A percentile compares a stretch with the other conserved stretches of the same genome.
Evolutionary conservation across 64 coral and sea anemone genomes (phyloP).

Genomic region (Stichodactyla helianthus): DNA sequence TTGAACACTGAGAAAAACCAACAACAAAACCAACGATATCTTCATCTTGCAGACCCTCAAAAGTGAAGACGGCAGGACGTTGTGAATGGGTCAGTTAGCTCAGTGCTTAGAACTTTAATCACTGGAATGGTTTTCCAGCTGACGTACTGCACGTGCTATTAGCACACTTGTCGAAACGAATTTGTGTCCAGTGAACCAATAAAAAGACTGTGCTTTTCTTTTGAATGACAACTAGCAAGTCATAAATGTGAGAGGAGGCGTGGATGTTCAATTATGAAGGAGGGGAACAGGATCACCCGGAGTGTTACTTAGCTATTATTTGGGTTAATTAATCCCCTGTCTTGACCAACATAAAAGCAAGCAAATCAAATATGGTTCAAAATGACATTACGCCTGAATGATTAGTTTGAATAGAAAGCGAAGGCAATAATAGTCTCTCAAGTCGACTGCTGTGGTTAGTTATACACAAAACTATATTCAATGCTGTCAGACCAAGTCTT

Average conservation of each 20-base stretch:
- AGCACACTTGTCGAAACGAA: slow-evolving; percentile 7
- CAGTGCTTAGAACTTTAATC: slow-evolving; percentile 2
- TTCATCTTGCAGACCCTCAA: slow-evolving; percentile 17
- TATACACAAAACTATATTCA: neutral
- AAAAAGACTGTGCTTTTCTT: neutral
- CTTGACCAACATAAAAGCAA: neutral
- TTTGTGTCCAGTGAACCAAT: slow-evolving; percentile 44
- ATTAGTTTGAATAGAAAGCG: neutral
- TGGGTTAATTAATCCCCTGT: slow-evolving; percentile 55
- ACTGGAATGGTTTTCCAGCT: slow-evolving; percentile 2
- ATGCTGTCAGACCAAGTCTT: too few relatives aligned
- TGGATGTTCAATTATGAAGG: slow-evolving; percentile 75
- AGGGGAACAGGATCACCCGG: slow-evolving; percentile 59
- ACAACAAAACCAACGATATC: neutral
- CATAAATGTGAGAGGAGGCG: slow-evolving; percentile 57
- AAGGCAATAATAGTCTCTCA: neutral
- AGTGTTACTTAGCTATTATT: slow-evolving; percentile 71
- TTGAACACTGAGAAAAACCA: neutral
- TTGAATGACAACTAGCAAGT: slow-evolving; percentile 15
- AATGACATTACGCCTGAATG: slow-evolving; percentile 12
- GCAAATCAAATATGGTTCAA: slow-evolving; percentile 14
- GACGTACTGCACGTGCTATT: slow-evolving; percentile 17
- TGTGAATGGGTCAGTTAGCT: slow-evolving; percentile 3
- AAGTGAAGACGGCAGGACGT: neutral
- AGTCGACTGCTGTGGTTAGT: neutral